phyloP scores from a whole-genome alignment of 2,113 vertebrate genomes.

The Xenotilapia longispinis region DNA sequence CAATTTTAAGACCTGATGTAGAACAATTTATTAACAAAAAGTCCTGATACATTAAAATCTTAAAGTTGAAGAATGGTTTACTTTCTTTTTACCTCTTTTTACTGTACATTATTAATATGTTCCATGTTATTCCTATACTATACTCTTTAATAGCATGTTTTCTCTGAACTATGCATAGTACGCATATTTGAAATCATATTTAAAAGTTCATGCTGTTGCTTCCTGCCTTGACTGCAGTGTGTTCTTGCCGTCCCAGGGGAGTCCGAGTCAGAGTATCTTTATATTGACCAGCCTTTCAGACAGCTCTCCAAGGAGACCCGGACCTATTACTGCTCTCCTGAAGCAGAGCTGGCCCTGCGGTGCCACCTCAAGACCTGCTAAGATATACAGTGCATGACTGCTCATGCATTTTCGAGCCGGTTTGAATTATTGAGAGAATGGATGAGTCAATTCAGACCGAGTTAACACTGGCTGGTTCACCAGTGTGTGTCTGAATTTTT shows the following conservation, averaged over 20 bases:
- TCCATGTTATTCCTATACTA: not conserved
- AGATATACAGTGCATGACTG: constrained; percentile 2
- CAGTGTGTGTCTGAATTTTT: not conserved
- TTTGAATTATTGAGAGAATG: constrained; percentile 50
- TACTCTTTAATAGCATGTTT: not conserved
- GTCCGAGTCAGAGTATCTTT: not conserved
- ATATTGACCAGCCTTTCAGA: constrained; percentile 15
- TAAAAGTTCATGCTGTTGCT: not conserved
- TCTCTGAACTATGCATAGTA: not conserved
- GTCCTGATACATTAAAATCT: not conserved
- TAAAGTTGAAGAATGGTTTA: not conserved
- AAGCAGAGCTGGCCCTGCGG: not conserved
- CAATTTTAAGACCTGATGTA: not conserved
- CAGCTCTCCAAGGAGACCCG: not conserved
- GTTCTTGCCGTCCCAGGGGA: not conserved
- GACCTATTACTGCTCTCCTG: not conserved
- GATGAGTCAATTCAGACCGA: constrained; percentile 16
- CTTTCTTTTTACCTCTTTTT: not conserved
- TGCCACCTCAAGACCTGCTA: constrained; percentile 6
- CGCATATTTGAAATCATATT: not conserved
- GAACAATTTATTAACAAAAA: not conserved
- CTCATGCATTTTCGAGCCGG: constrained; percentile 9
- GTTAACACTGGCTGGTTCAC: not conserved
- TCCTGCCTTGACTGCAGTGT: constrained; percentile 12
- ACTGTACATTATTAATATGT: not conserved